phyloP scores from a whole-genome alignment of 2,113 vertebrate genomes.

The Gobius niger region DNA sequence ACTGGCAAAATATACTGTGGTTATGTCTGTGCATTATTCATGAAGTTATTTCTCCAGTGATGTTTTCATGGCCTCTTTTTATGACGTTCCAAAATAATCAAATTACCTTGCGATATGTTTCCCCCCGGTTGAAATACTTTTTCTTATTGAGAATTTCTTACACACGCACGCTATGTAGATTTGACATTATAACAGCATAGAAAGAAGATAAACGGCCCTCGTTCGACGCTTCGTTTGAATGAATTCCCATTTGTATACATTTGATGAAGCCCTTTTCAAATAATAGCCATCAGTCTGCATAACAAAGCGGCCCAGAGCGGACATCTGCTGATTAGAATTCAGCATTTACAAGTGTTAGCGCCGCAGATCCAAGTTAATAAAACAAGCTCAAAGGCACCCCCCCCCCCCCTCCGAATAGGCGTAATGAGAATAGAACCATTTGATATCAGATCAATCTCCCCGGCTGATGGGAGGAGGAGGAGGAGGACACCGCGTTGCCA shows the following conservation, averaged over 20 bases:
- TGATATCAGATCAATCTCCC: slow-evolving; percentile 45
- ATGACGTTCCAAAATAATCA: neutral
- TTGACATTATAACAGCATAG: neutral
- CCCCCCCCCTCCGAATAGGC: slow-evolving; percentile 5
- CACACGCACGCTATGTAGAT: neutral
- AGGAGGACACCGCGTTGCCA: slow-evolving; percentile 32
- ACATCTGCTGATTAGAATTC: slow-evolving; percentile 41
- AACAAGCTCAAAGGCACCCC: slow-evolving; percentile 35
- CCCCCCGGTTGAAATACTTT: neutral
- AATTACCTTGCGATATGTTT: neutral
- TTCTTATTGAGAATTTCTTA: neutral
- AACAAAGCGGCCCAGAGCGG: slow-evolving; percentile 24
- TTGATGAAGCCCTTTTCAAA: slow-evolving; percentile 39
- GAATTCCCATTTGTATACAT: slow-evolving; percentile 33
- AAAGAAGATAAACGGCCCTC: slow-evolving; percentile 19
- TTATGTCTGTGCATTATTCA: slow-evolving; percentile 29
- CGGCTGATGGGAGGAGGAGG: slow-evolving; percentile 7
- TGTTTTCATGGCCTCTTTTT: slow-evolving; percentile 9
- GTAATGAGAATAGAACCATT: slow-evolving; percentile 34
- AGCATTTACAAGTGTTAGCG: slow-evolving; percentile 26
- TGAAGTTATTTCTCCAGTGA: slow-evolving; percentile 35
- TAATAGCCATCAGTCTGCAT: slow-evolving; percentile 33
- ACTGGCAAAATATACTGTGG: slow-evolving; percentile 14
- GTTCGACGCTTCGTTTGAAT: slow-evolving; percentile 12
- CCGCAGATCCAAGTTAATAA: slow-evolving; percentile 34